Evolutionary conservation across 2,888 invertebrate species (phyloP).

Genomic region (Eilema griseolum): DNA sequence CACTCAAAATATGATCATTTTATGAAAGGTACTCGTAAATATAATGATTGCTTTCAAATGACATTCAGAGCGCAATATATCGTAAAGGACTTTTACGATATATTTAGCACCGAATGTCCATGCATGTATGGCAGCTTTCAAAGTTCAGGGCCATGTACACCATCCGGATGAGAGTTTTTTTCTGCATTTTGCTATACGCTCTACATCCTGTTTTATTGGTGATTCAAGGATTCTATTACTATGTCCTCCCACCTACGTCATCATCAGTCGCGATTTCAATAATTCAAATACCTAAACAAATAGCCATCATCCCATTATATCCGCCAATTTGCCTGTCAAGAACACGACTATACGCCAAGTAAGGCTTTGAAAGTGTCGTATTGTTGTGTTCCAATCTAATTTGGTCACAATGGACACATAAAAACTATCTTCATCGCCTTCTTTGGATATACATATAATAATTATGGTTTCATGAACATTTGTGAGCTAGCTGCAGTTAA

Average conservation of each 20-base stretch:
- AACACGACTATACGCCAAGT: neutral
- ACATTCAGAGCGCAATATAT: neutral
- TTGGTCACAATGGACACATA: conserved; percentile 12
- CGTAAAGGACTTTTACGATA: neutral
- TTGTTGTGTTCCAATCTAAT: neutral
- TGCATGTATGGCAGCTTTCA: neutral
- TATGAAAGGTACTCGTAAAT: no score
- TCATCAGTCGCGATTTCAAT: neutral
- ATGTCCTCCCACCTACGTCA: neutral
- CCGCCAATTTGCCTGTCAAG: neutral
- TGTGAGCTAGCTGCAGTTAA: neutral
- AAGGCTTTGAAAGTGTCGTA: neutral
- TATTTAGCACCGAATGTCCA: neutral
- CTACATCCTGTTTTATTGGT: neutral
- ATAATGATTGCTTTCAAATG: neutral
- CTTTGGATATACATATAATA: neutral
- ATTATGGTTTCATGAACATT: neutral
- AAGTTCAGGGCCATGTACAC: neutral
- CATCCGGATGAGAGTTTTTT: neutral
- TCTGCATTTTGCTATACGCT: neutral
- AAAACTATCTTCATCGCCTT: neutral
- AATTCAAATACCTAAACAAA: neutral
- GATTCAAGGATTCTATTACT: neutral
- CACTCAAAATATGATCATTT: no score
- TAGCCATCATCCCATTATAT: neutral